Evolutionary conservation across 2,888 invertebrate genomes (phyloP).

Genomic region (Oxyteleia sp.): DNA sequence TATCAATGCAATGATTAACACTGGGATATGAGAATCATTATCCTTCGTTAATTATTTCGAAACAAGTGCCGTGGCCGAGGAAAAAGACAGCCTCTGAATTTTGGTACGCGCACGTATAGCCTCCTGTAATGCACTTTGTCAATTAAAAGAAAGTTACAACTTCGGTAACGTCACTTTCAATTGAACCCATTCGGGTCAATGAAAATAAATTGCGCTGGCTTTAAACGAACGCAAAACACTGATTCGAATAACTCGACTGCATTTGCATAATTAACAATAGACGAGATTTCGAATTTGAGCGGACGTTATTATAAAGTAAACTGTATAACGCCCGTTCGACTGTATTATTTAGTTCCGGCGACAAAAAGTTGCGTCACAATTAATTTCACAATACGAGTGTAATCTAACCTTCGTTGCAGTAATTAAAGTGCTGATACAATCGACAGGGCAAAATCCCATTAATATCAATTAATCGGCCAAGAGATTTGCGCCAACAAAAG

Average conservation of each 20-base stretch:
- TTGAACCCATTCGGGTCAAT: constrained; percentile 38
- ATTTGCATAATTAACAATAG: constrained; percentile 44
- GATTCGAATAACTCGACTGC: constrained; percentile 32
- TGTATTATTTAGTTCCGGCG: constrained; percentile 12
- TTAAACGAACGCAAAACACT: constrained; percentile 39
- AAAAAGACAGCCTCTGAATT: background rate
- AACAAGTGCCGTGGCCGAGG: too few species aligned
- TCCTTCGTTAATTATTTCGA: too few species aligned
- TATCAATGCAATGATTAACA: too few species aligned
- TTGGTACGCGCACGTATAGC: background rate
- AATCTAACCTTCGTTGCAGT: constrained; percentile 24
- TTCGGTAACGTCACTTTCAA: constrained; percentile 45
- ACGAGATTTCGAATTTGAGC: constrained; percentile 13
- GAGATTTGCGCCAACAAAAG: constrained; percentile 30
- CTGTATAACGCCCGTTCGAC: constrained; percentile 19
- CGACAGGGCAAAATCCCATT: constrained; percentile 4
- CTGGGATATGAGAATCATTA: too few species aligned
- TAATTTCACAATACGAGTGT: constrained; percentile 11
- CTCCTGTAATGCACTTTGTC: constrained; percentile 32
- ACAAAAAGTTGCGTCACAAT: constrained; percentile 18
- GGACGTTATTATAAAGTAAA: constrained; percentile 11
- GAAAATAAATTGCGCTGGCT: constrained; percentile 44
- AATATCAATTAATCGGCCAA: constrained; percentile 34
- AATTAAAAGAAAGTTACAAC: constrained; percentile 52
- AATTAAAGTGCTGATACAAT: constrained; percentile 28